Conservation (phyloP, 1,140 invertebrate genomes). For the Oreohelix idahoensis region DNA sequence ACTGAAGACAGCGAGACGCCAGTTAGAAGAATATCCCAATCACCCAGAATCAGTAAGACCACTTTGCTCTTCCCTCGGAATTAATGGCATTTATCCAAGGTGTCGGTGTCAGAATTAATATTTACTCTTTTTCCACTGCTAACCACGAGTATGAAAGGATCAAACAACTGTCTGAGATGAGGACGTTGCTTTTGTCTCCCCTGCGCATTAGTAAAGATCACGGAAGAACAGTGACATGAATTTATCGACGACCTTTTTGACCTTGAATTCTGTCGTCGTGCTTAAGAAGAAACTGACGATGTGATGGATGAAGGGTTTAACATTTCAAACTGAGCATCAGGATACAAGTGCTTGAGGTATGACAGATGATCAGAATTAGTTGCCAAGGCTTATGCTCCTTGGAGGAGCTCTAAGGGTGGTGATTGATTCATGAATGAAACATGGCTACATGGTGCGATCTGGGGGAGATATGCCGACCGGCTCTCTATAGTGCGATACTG, state of each 20-base stretch:
- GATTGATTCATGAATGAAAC: neutral
- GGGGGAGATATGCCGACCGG: too few relatives aligned
- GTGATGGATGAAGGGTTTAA: neutral
- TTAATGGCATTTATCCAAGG: too few relatives aligned
- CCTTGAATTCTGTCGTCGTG: neutral
- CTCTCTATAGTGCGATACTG: neutral
- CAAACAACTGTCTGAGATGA: neutral
- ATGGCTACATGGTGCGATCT: neutral
- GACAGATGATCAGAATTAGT: neutral
- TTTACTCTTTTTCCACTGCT: neutral
- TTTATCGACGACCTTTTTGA: neutral
- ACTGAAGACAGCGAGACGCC: too few relatives aligned
- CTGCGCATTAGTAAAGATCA: neutral
- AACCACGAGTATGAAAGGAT: too few relatives aligned
- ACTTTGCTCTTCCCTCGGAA: neutral
- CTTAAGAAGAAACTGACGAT: neutral
- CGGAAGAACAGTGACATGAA: neutral
- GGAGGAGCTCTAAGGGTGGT: too few relatives aligned
- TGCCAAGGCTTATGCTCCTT: conserved; percentile 20
- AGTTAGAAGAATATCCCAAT: too few relatives aligned
- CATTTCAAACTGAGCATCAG: neutral
- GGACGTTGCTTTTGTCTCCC: neutral
- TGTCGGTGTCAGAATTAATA: too few relatives aligned
- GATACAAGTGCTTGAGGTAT: neutral
- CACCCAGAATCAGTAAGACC: too few relatives aligned